Conservation (phyloP, 2,113 vertebrate genomes). For the Phoxinus phoxinus region DNA sequence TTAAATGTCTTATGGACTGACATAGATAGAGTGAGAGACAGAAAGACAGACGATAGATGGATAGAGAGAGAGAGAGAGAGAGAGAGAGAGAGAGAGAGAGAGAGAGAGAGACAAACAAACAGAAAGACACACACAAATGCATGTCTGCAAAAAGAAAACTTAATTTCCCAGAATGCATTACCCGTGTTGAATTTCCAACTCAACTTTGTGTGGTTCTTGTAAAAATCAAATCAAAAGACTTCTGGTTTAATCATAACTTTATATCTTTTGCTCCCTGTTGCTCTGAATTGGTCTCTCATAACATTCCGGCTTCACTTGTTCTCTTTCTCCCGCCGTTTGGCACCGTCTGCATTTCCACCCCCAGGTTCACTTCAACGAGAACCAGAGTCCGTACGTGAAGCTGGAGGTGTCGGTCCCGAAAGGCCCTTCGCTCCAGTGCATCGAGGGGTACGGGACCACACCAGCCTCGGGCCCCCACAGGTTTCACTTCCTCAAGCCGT, state of each 20-base stretch:
- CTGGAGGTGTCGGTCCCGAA: conserved; percentile 82
- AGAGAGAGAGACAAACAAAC: too few species aligned
- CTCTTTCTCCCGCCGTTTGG: background rate
- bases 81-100: too few species aligned
- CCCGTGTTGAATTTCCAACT: background rate
- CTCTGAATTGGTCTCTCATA: conserved; percentile 7
- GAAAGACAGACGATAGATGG: too few species aligned
- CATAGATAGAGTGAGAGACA: too few species aligned
- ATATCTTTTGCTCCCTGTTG: background rate
- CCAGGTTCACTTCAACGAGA: conserved; percentile 89
- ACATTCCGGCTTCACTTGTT: conserved; percentile 8
- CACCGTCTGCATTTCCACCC: background rate
- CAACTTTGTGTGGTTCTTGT: background rate
- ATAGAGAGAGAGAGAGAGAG: too few species aligned
- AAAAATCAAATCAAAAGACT: background rate
- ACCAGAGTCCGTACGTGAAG: conserved; percentile 88
- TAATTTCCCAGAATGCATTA: too few species aligned
- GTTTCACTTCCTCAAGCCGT: conserved; percentile 85
- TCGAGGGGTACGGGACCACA: conserved; percentile 87
- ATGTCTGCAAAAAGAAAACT: too few species aligned
- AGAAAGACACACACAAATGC: too few species aligned
- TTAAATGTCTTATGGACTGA: too few species aligned
- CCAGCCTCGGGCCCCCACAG: conserved; percentile 76
- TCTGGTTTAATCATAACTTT: conserved; percentile 13
- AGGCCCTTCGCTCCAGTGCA: conserved; percentile 79